Evolutionary conservation across 1,140 invertebrate species (phyloP).

Genomic region (Sitobion miscanthi): DNA sequence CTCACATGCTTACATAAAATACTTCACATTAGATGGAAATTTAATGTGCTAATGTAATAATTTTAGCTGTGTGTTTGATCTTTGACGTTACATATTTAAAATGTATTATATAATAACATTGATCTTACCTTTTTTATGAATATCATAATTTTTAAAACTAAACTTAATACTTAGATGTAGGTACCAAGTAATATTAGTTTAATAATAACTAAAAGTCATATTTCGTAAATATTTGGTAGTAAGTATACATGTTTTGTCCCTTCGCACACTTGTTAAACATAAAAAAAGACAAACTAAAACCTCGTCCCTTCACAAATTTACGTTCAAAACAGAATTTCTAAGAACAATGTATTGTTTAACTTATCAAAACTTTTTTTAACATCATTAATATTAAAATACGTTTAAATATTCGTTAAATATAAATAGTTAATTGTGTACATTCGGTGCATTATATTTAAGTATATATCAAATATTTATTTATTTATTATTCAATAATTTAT

Average conservation of each 20-base stretch:
- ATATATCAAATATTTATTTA: not conserved
- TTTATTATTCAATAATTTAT: not conserved
- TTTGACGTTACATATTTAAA: no score
- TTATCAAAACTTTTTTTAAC: not conserved
- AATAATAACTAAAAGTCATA: not conserved
- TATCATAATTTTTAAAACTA: not conserved
- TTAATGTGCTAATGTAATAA: not conserved
- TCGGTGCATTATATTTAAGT: not conserved
- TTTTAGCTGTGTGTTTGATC: not conserved
- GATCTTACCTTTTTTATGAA: not conserved
- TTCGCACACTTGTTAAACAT: not conserved
- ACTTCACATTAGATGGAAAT: not conserved
- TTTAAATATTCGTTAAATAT: not conserved
- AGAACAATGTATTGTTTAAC: not conserved
- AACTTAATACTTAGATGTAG: not conserved
- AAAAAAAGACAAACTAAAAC: not conserved
- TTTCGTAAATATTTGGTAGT: not conserved
- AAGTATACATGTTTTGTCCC: not conserved
- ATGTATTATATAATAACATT: not conserved
- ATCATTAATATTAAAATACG: not conserved
- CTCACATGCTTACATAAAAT: not conserved
- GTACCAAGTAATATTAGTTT: not conserved
- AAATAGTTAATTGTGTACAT: not conserved
- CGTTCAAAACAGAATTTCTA: not conserved
- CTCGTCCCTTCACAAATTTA: not conserved